phyloP scores from a whole-genome alignment of 92 coral and sea anemone genomes.

The Montipora capitata region DNA sequence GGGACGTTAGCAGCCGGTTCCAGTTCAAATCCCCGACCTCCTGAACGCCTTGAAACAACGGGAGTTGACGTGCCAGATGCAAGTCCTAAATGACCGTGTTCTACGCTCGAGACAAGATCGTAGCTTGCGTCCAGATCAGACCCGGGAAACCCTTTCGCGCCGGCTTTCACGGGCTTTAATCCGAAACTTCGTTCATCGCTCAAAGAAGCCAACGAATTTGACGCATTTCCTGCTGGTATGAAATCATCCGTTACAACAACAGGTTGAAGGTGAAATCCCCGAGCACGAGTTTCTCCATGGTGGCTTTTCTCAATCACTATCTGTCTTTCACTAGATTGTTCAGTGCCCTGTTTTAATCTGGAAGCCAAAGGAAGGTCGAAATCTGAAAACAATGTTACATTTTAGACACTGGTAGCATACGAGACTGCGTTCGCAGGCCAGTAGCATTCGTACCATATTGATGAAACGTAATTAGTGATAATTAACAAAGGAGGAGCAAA shows the following conservation, averaged over 20 bases:
- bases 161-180: conserved; percentile 23
- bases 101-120: conserved; percentile 1
- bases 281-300: conserved; percentile 77
- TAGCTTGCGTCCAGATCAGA: not conserved
- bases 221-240: conserved; percentile 16
- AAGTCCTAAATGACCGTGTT: not conserved
- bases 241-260: conserved; percentile 73
- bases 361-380: conserved; percentile 14
- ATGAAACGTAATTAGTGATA: no score
- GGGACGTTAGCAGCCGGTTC: conserved; percentile 36
- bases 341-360: conserved; percentile 7
- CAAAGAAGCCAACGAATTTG: conserved; percentile 15
- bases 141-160: not conserved
- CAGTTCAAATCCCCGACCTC: conserved; percentile 54
- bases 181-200: conserved; percentile 48
- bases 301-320: conserved; percentile 80
- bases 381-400: not conserved
- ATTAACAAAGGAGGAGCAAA: no score
- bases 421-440: no score
- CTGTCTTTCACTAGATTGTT: conserved; percentile 61
- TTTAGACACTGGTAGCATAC: no score
- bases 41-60: conserved; percentile 12
- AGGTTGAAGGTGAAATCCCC: conserved; percentile 88
- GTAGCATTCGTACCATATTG: no score
- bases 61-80: not conserved